Percentiles rank a stretch among this genome's conserved stretches.
Conservation (phyloP, 2,888 invertebrate species). For the Drosophila merina region DNA sequence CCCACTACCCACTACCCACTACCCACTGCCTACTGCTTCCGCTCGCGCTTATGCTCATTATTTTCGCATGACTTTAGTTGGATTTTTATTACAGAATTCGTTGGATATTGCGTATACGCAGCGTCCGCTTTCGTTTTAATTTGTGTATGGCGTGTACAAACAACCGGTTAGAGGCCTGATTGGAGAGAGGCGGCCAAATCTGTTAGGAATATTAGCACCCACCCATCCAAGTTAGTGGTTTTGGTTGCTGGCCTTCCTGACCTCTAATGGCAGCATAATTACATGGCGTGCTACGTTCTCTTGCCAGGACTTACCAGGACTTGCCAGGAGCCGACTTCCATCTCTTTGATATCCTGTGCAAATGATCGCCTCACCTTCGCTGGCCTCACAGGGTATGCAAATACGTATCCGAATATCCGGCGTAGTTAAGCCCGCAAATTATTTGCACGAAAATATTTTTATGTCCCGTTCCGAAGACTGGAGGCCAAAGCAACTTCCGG, state of each 20-base stretch:
- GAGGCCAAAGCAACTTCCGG: constrained; percentile 63
- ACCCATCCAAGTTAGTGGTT: constrained; percentile 14
- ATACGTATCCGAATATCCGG: constrained; percentile 65
- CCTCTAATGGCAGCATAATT: constrained; percentile 72
- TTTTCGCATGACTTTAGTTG: constrained; percentile 73
- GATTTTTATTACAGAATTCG: constrained; percentile 73
- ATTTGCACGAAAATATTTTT: constrained; percentile 77
- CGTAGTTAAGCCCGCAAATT: constrained; percentile 73
- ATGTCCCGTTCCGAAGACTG: constrained; percentile 26
- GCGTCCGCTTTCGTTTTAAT: constrained; percentile 67
- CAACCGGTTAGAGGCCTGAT: constrained; percentile 9
- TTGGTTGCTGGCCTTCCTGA: neutral
- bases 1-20: neutral
- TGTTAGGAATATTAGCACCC: constrained; percentile 61
- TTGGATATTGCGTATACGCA: constrained; percentile 71
- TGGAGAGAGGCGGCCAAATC: constrained; percentile 46
- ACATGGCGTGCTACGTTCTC: constrained; percentile 32
- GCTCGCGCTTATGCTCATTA: constrained; percentile 73
- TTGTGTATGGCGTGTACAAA: constrained; percentile 65
- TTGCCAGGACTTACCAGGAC: constrained; percentile 5
- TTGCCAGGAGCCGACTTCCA: constrained; percentile 9
- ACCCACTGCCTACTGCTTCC: constrained; percentile 38
- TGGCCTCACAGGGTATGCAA: constrained; percentile 21
- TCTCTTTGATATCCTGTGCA: constrained; percentile 35
- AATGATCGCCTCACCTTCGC: constrained; percentile 18